phyloP scores from a whole-genome alignment of 2,113 vertebrate species.

The Catharus bicknelli region DNA sequence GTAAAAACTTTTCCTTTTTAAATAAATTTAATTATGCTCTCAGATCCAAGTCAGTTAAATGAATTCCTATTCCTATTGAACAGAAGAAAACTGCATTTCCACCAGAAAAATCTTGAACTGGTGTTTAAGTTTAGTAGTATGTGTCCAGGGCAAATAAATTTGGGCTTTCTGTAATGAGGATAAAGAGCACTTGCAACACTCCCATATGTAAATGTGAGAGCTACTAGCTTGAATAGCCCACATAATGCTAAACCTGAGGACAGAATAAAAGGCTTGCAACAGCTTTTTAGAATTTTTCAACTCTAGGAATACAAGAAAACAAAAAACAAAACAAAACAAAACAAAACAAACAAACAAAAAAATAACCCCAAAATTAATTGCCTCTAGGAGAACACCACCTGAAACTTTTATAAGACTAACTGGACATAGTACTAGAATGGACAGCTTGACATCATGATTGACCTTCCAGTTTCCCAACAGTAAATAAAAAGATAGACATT shows the following conservation, averaged over 20 bases:
- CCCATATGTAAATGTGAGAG: not conserved
- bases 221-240: not conserved
- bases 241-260: not conserved
- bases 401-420: not conserved
- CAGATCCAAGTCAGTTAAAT: not conserved
- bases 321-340: not conserved
- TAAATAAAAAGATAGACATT: not conserved
- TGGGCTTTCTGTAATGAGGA: not conserved
- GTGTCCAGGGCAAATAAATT: not conserved
- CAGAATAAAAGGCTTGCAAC: not conserved
- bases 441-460: not conserved
- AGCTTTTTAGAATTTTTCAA: not conserved
- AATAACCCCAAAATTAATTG: not conserved
- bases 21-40: not conserved
- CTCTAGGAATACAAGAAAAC: not conserved
- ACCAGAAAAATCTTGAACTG: not conserved
- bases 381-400: not conserved
- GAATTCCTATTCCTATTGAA: not conserved
- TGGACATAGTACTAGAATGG: not conserved
- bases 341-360: too few relatives aligned
- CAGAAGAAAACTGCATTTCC: not conserved
- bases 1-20: not conserved
- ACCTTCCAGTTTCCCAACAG: not conserved
- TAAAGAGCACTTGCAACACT: not conserved
- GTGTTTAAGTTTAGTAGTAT: not conserved